Conservation (phyloP, 1,140 invertebrate genomes). For the Drosophila lowei region DNA sequence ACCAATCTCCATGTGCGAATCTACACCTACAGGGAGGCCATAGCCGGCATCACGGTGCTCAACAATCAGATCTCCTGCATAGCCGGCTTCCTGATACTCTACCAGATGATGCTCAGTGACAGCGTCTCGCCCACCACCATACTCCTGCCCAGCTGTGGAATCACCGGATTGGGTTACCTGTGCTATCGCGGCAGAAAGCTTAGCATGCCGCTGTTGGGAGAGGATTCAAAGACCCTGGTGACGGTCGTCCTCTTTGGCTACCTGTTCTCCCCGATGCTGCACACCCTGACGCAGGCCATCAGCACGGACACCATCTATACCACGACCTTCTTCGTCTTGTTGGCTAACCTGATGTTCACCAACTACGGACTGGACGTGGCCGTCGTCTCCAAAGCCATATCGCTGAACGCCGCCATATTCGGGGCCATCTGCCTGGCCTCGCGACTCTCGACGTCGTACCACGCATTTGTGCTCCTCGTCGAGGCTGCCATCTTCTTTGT, state of each 20-base stretch:
- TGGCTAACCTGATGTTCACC: conserved; percentile 94
- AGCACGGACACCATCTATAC: conserved; percentile 98
- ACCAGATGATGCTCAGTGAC: conserved; percentile 88
- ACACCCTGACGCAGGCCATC: conserved; percentile 96
- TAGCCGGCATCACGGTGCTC: conserved; percentile 89
- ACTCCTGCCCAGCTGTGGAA: conserved; percentile 84
- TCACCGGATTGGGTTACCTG: conserved; percentile 85
- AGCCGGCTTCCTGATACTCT: conserved; percentile 89
- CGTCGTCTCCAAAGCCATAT: conserved; percentile 91
- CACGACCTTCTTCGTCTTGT: conserved; percentile 93
- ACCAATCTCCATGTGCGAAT: conserved; percentile 92
- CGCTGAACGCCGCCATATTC: conserved; percentile 95
- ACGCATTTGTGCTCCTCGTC: conserved; percentile 94
- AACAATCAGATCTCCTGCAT: conserved; percentile 90
- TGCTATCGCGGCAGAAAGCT: conserved; percentile 68
- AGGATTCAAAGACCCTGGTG: conserved; percentile 87
- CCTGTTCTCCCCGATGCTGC: conserved; percentile 94
- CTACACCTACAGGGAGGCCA: conserved; percentile 87
- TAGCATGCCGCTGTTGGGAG: conserved; percentile 76
- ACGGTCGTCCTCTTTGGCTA: conserved; percentile 93
- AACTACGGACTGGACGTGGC: conserved; percentile 94
- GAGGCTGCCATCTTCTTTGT: conserved; percentile 95
- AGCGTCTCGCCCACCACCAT: conserved; percentile 86
- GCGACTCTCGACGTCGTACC: conserved; percentile 90
- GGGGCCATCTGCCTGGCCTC: conserved; percentile 97